Conservation (phyloP, 2,113 vertebrate genomes). For the Brienomyrus longianalis region DNA sequence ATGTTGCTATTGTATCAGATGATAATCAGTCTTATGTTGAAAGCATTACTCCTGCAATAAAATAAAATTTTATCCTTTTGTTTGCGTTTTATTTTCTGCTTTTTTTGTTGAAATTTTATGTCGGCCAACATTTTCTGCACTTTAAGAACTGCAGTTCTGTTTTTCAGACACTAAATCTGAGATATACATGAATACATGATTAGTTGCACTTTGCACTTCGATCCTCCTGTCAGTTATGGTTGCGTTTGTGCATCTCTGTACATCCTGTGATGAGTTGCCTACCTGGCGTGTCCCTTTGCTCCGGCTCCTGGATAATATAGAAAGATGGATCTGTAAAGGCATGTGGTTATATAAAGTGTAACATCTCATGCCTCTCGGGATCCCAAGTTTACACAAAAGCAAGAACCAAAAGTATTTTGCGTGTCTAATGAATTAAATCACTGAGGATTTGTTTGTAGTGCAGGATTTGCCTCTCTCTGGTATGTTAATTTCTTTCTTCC, state of each 20-base stretch:
- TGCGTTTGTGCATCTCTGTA: not conserved
- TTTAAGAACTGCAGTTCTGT: not conserved
- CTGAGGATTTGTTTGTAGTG: not conserved
- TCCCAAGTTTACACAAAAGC: not conserved
- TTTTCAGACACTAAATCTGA: not conserved
- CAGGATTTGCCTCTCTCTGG: not conserved
- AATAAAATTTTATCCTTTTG: not conserved
- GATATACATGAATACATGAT: not conserved
- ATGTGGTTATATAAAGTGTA: not conserved
- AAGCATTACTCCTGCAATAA: constrained; percentile 1
- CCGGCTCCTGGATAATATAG: not conserved
- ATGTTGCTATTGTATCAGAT: not conserved
- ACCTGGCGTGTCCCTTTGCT: not conserved
- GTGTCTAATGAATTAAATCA: not conserved
- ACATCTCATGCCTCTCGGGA: not conserved
- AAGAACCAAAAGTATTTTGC: not conserved
- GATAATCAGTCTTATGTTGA: not conserved
- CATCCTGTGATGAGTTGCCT: not conserved
- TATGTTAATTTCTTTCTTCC: not conserved
- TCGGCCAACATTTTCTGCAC: not conserved
- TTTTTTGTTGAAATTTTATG: not conserved
- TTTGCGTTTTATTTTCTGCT: not conserved
- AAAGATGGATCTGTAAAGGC: not conserved
- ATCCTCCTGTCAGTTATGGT: not conserved
- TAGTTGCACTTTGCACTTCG: not conserved